Evolutionary conservation across 1,140 invertebrate species (phyloP).

Genomic region (Hormaphis cornu): DNA sequence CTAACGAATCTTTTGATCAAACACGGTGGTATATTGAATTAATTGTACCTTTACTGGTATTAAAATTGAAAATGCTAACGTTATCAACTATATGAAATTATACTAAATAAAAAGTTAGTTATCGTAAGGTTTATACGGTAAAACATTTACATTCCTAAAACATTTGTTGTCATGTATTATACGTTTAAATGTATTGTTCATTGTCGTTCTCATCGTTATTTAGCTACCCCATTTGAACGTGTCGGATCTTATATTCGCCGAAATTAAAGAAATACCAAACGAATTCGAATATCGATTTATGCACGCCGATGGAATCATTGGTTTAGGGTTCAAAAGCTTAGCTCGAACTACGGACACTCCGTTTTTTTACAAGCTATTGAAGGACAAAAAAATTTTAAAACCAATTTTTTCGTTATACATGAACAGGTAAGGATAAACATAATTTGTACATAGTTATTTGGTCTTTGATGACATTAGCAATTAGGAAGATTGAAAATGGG

Average conservation of each 20-base stretch:
- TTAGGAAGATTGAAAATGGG: too few species aligned
- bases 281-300: background rate
- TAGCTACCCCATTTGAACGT: constrained; percentile 12
- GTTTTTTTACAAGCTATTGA: constrained; percentile 52
- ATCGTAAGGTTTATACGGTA: too few species aligned
- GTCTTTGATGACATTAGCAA: background rate
- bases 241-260: background rate
- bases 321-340: background rate
- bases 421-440: constrained; percentile 44
- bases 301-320: constrained; percentile 14
- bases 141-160: too few species aligned
- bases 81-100: too few species aligned
- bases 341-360: background rate
- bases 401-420: constrained; percentile 61
- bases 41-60: too few species aligned
- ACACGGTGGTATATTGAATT: too few species aligned
- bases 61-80: too few species aligned
- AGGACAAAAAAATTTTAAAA: constrained; percentile 47
- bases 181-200: too few species aligned
- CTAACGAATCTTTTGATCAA: too few species aligned
- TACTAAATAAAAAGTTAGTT: too few species aligned
- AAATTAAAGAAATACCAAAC: background rate
- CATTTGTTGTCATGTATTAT: too few species aligned
- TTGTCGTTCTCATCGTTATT: background rate
- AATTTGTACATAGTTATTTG: constrained; percentile 30